A percentile compares a stretch with the other conserved stretches of the same genome.
phyloP scores from a whole-genome alignment of 1,140 invertebrate genomes.

The Metaphire vulgaris region DNA sequence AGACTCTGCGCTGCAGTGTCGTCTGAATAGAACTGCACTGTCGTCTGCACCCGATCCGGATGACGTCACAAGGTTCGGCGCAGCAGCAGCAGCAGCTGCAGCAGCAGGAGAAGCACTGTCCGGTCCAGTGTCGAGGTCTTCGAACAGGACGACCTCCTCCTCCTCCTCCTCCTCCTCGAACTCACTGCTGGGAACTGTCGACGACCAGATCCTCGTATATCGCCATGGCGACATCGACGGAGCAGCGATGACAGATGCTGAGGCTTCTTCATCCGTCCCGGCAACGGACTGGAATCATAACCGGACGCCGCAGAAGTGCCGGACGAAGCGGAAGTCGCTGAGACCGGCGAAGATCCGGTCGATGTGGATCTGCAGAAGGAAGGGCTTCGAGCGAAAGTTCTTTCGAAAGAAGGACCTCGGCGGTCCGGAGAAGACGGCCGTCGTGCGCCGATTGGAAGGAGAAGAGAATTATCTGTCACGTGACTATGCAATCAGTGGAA shows the following conservation, averaged over 20 bases:
- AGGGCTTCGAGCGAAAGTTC: background rate
- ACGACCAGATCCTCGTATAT: too few relatives aligned
- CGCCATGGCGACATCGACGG: too few relatives aligned
- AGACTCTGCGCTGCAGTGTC: too few relatives aligned
- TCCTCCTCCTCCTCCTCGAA: too few relatives aligned
- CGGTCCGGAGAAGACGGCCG: background rate
- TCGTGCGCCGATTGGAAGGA: background rate
- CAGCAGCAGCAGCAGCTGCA: too few relatives aligned
- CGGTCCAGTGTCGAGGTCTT: too few relatives aligned
- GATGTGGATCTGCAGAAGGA: background rate
- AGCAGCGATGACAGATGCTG: background rate
- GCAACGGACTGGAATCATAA: background rate
- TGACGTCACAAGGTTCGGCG: too few relatives aligned
- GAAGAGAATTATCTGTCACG: background rate
- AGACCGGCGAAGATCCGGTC: background rate
- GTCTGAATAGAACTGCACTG: too few relatives aligned
- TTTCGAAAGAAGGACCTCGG: background rate
- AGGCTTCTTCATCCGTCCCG: background rate
- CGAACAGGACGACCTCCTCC: too few relatives aligned
- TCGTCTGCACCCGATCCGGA: too few relatives aligned
- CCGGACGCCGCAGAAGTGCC: background rate
- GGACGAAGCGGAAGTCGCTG: background rate
- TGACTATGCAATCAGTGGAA: background rate
- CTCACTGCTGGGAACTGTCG: too few relatives aligned
- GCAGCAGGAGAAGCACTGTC: too few relatives aligned